These are phyloP conservation scores for Conus ventricosus DNA, from an alignment of 1,140 invertebrate species.

Conservation along the genomic window DNA sequence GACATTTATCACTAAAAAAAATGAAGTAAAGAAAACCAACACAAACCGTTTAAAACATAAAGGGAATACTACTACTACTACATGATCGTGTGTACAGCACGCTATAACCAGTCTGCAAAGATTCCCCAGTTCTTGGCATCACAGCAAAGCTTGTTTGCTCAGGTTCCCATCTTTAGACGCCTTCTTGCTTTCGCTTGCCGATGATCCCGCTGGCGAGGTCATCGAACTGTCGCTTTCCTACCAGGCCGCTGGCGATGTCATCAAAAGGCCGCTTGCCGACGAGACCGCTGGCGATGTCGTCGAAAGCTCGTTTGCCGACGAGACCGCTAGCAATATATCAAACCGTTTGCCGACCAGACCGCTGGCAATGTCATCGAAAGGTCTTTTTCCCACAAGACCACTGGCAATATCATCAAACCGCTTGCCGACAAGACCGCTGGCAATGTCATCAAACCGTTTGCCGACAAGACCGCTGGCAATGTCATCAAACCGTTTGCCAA, in stretches of 20 bases:
- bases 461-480: conserved; percentile 59
- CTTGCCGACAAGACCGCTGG: conserved; percentile 56
- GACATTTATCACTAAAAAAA: too few relatives aligned
- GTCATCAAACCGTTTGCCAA: conserved; percentile 36
- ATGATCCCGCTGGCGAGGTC: conserved; percentile 27
- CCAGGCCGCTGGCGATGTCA: conserved; percentile 25
- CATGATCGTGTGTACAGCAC: not conserved
- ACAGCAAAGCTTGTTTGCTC: not conserved
- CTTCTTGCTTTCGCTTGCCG: conserved; percentile 5
- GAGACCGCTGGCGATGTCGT: conserved; percentile 31
- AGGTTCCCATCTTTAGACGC: not conserved
- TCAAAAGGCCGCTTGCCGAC: conserved; percentile 37
- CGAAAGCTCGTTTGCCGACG: conserved; percentile 35
- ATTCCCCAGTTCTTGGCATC: not conserved
- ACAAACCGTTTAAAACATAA: too few relatives aligned
- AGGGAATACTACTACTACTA: too few relatives aligned
- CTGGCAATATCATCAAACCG: conserved; percentile 47
- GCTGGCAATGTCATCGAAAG: conserved; percentile 25
- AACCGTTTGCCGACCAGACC: conserved; percentile 29
- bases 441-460: conserved; percentile 54
- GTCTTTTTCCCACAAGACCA: conserved; percentile 55
- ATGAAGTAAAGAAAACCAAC: too few relatives aligned
- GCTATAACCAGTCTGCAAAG: not conserved
- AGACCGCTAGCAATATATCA: conserved; percentile 24
- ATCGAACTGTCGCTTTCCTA: conserved; percentile 33